Evolutionary conservation across 2,888 invertebrate genomes (phyloP), one percentile per base, ranked within the genome.

Genomic region (Eupithecia dodoneata): DNA sequence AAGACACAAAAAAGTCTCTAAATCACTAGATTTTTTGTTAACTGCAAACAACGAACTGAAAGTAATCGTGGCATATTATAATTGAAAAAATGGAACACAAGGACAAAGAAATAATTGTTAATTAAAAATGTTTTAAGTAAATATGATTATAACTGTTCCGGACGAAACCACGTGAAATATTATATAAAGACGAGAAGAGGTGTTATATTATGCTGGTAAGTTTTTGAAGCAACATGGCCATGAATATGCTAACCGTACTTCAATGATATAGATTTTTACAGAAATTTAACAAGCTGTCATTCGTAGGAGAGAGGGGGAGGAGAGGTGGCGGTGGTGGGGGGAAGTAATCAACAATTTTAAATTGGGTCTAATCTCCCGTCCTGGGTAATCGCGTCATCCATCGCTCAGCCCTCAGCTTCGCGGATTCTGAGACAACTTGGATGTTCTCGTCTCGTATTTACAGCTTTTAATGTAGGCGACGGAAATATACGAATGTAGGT

Each of bases 281-380:
- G 89, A 90, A 91, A 88, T 90, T 88, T 90, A 89, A 92, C 89
- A 87, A 85, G 87, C 89, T 92, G 92, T 93, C 92, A 91, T 91
- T 91, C 87, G 85, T 80, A 79, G 76, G 76, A 10, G 76, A 10
- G 4, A 45, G 47, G 78, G 84, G 78, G 75, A 69, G 75, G 75
- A 78, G 75, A 9, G 82, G 78, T 80, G 83, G 81, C 81, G 83
- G 84, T 88, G 90, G 88, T 88, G 90, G 88, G 81, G 84, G 86
- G 88, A 91, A 88, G 93, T 92, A 94, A 94, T 94, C 93, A 94
- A 94, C 94, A 94, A 94, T 94, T 94, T 94, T 93, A 94, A 94
- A 94, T 93, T 93, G 93, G 90, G 90, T 89, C 92, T 94, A 93
- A 94, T 93, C 94, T 92, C 85, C 83, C 86, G 87, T 86, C 83